phyloP scores from a whole-genome alignment of 2,888 invertebrate genomes.

The Adelognathus sp. region DNA sequence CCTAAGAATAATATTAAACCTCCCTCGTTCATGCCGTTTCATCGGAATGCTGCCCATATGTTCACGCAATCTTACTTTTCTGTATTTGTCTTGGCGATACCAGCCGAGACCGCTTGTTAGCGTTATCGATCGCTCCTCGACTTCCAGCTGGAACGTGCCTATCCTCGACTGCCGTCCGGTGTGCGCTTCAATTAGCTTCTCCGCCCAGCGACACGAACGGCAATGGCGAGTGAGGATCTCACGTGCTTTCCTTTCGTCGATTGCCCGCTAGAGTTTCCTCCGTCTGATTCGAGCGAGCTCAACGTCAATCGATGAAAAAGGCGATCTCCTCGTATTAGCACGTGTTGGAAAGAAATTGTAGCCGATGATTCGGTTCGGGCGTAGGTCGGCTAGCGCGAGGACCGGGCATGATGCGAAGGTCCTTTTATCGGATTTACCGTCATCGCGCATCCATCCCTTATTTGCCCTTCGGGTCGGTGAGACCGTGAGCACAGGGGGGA shows the following conservation, averaged over 20 bases:
- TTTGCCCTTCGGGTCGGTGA: neutral
- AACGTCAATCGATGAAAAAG: conserved; percentile 2
- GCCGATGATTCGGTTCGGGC: neutral
- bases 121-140: neutral
- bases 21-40: too few relatives aligned
- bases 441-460: neutral
- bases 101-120: neutral
- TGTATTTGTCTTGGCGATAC: neutral
- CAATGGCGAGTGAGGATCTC: neutral
- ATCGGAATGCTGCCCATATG: neutral
- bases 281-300: neutral
- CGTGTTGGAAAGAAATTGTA: neutral
- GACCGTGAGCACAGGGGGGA: neutral
- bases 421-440: conserved; percentile 31
- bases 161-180: neutral
- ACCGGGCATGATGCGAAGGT: neutral
- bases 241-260: neutral
- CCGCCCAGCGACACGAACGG: neutral
- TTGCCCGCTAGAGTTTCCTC: neutral
- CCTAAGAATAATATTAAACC: too few relatives aligned
- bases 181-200: conserved; percentile 4
- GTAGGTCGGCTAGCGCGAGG: neutral
- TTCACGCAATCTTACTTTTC: neutral
- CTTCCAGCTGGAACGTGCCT: neutral
- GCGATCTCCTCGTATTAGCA: neutral